A percentile compares a stretch with the other conserved stretches of the same genome.
phyloP scores from a whole-genome alignment of 2,888 invertebrate genomes.

The Apotomis capreana region DNA sequence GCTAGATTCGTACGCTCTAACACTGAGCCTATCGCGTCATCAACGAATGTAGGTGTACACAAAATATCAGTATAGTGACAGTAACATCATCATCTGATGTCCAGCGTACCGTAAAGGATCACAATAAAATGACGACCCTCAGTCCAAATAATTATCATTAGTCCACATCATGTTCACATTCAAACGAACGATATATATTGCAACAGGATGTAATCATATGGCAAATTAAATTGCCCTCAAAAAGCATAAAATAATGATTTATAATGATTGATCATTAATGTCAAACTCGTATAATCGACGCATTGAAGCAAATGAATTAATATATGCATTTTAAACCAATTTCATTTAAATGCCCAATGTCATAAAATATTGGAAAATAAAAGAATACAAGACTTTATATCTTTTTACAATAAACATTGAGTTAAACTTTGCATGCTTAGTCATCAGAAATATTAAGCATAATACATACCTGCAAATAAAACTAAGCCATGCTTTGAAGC shows the following conservation, averaged over 20 bases:
- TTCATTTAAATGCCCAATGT: neutral
- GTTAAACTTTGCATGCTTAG: neutral
- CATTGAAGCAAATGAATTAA: neutral
- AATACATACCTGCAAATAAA: too few species aligned
- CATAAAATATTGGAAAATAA: neutral
- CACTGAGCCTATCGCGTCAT: too few species aligned
- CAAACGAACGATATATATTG: neutral
- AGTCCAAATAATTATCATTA: conserved; percentile 6
- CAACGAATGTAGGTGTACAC: too few species aligned
- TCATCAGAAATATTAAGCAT: too few species aligned
- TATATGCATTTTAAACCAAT: neutral
- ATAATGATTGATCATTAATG: conserved; percentile 14
- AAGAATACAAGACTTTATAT: neutral
- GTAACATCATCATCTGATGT: too few species aligned
- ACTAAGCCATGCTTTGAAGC: too few species aligned
- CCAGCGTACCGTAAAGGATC: neutral
- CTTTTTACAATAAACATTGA: neutral
- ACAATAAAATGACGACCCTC: neutral
- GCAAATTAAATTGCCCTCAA: conserved; percentile 1
- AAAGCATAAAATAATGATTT: neutral
- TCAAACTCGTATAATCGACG: neutral
- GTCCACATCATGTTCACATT: neutral
- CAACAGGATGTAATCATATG: conserved; percentile 20
- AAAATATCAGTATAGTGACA: too few species aligned
- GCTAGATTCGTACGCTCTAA: too few species aligned